Conservation (phyloP, 2,113 vertebrate species). For the Grammomys dolichurus region DNA sequence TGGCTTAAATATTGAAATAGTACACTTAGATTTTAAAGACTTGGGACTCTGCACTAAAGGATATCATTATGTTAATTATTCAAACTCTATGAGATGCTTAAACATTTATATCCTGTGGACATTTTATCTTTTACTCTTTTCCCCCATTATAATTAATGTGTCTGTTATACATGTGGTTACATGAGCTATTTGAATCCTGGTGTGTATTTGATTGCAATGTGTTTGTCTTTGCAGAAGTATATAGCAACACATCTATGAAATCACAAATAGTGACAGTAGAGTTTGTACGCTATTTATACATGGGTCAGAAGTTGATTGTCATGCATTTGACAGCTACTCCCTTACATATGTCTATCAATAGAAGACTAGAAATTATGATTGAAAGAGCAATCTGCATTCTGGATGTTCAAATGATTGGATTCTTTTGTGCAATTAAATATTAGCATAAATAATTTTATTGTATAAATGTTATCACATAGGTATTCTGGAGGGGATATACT, state of each 20-base stretch:
- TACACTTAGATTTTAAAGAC: constrained; percentile 76
- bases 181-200: constrained; percentile 52
- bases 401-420: not conserved
- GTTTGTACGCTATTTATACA: not conserved
- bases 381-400: not conserved
- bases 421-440: not conserved
- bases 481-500: not conserved
- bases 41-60: constrained; percentile 50
- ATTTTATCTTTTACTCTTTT: constrained; percentile 71
- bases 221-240: constrained; percentile 55
- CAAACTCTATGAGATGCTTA: constrained; percentile 75
- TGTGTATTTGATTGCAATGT: constrained; percentile 62
- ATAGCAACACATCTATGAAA: constrained; percentile 46
- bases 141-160: constrained; percentile 63
- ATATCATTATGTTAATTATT: constrained; percentile 84
- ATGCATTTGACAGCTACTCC: not conserved
- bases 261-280: not conserved
- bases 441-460: constrained; percentile 6
- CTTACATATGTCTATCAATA: not conserved
- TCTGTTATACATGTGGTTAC: constrained; percentile 59
- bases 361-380: not conserved
- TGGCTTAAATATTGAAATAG: constrained; percentile 78
- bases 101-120: constrained; percentile 73
- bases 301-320: not conserved
- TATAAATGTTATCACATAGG: not conserved